These are phyloP conservation scores for Ptiloglossa arizonensis DNA, from an alignment of 1,140 invertebrate genomes.

Conservation along the genomic window DNA sequence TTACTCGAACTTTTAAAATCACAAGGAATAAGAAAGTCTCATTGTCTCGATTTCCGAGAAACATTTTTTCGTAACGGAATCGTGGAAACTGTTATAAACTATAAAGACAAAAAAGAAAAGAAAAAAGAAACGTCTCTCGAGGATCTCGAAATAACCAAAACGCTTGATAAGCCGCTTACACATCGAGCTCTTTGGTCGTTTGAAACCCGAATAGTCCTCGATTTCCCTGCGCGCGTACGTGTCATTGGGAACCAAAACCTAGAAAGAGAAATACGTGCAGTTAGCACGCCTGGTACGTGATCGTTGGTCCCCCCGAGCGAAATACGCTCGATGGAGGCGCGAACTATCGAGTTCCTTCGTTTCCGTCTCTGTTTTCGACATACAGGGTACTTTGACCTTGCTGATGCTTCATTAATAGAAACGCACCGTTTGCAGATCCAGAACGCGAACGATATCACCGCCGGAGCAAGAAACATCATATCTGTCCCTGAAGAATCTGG, in stretches of 20 bases:
- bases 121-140: too few relatives aligned
- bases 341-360: constrained; percentile 20
- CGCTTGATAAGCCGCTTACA: background rate
- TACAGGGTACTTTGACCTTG: background rate
- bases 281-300: constrained; percentile 72
- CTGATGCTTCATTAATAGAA: background rate
- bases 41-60: too few relatives aligned
- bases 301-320: constrained; percentile 45
- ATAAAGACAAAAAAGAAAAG: too few relatives aligned
- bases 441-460: background rate
- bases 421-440: constrained; percentile 3
- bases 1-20: too few relatives aligned
- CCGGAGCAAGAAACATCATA: background rate
- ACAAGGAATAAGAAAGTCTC: too few relatives aligned
- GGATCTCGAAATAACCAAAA: constrained; percentile 23
- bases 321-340: constrained; percentile 37
- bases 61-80: too few relatives aligned
- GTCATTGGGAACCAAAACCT: constrained; percentile 30
- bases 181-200: background rate
- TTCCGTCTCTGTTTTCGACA: constrained; percentile 28
- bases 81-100: too few relatives aligned
- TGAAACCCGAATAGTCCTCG: constrained; percentile 26
- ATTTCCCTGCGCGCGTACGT: constrained; percentile 55
- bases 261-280: constrained; percentile 63
- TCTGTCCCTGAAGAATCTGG: too few relatives aligned